Evolutionary conservation across 2,797 vertebrate genomes (phyloP).

Genomic region (Naso thynnoides): DNA sequence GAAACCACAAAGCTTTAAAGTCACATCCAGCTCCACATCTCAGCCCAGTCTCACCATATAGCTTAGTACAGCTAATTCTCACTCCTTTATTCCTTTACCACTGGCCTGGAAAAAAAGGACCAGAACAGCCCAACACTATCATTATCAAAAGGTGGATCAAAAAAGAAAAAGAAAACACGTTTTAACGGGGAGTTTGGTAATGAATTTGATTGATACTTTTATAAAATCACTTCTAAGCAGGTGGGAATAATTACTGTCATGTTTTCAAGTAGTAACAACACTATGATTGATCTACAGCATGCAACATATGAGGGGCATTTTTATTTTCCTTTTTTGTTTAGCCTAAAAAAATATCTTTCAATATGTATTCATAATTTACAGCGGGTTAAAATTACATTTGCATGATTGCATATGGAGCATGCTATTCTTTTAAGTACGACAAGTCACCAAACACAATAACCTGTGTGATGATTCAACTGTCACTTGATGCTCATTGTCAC

Average conservation of each 20-base stretch:
- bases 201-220: slow-evolving; percentile 15
- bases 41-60: slow-evolving; percentile 68
- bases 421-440: slow-evolving; percentile 50
- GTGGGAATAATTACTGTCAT: slow-evolving; percentile 20
- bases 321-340: slow-evolving; percentile 17
- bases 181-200: not conserved
- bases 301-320: slow-evolving; percentile 40
- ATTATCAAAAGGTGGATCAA: slow-evolving; percentile 53
- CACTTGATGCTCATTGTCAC: slow-evolving; percentile 31
- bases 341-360: slow-evolving; percentile 77
- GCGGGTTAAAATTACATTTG: slow-evolving; percentile 56
- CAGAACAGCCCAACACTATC: slow-evolving; percentile 61
- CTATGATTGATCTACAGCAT: slow-evolving; percentile 64
- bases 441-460: slow-evolving; percentile 30
- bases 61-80: slow-evolving; percentile 59
- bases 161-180: slow-evolving; percentile 30
- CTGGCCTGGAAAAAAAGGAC: slow-evolving; percentile 72
- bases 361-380: slow-evolving; percentile 64
- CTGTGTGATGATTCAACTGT: slow-evolving; percentile 5
- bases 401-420: slow-evolving; percentile 67
- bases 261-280: slow-evolving; percentile 22
- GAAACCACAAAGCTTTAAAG: slow-evolving; percentile 48
- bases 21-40: slow-evolving; percentile 35
- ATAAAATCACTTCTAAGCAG: slow-evolving; percentile 26
- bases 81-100: slow-evolving; percentile 67